Conservation (phyloP, 1,140 invertebrate species). For the Harlomillsia oculata region DNA sequence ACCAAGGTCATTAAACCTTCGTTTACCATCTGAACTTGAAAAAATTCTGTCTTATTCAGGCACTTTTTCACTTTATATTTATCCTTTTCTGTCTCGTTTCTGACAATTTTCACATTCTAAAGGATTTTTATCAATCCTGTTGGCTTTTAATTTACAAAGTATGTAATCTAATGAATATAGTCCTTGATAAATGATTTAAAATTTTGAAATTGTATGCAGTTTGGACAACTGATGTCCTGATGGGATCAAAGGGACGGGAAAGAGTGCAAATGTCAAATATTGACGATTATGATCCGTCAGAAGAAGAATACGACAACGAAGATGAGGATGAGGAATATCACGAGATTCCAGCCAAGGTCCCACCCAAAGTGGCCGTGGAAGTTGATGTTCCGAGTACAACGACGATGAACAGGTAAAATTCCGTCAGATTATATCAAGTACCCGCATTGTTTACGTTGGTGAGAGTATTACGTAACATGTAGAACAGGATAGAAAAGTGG, state of each 20-base stretch:
- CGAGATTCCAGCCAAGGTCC: too few species aligned
- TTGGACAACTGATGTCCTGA: slow-evolving; percentile 5
- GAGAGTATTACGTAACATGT: neutral
- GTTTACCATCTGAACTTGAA: too few species aligned
- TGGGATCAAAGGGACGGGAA: slow-evolving; percentile 1
- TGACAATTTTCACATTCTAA: too few species aligned
- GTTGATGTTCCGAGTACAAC: neutral
- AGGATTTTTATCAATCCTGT: too few species aligned
- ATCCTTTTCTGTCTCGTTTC: too few species aligned
- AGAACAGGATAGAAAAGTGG: neutral
- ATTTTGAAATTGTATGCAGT: neutral
- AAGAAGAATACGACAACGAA: slow-evolving; percentile 19
- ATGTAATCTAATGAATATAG: too few species aligned
- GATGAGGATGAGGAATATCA: slow-evolving; percentile 15
- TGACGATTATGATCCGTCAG: slow-evolving; percentile 23
- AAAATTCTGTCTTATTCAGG: too few species aligned
- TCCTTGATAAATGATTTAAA: neutral
- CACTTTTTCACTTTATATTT: too few species aligned
- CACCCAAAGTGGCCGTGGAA: neutral
- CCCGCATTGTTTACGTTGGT: slow-evolving; percentile 2
- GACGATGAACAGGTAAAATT: slow-evolving; percentile 4
- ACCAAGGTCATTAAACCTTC: too few species aligned
- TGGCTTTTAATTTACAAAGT: too few species aligned
- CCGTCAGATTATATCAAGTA: slow-evolving; percentile 1
- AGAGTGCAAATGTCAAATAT: slow-evolving; percentile 17